phyloP scores from a whole-genome alignment of 2,888 invertebrate genomes.

The Onthophagus sagittarius region DNA sequence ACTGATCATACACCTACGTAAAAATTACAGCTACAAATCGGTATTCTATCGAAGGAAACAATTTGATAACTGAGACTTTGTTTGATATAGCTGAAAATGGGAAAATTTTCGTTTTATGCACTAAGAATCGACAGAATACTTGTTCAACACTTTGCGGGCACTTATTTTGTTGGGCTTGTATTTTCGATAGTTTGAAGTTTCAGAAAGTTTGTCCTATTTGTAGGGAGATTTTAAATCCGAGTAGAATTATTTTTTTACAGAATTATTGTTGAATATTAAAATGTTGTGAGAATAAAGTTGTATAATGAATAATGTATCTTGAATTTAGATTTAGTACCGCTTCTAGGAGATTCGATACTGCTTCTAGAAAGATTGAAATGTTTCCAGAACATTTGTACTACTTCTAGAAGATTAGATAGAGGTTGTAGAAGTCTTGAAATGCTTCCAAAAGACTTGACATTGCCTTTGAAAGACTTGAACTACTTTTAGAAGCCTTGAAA shows the following conservation, averaged over 20 bases:
- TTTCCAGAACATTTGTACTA: too few relatives aligned
- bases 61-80: constrained; percentile 8
- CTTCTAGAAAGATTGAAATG: too few relatives aligned
- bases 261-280: constrained; percentile 49
- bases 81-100: constrained; percentile 8
- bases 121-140: constrained; percentile 58
- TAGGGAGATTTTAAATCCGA: constrained; percentile 59
- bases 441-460: too few relatives aligned
- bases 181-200: constrained; percentile 62
- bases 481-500: too few relatives aligned
- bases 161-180: constrained; percentile 79
- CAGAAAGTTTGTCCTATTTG: constrained; percentile 70
- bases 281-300: background rate
- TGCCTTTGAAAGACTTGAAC: too few relatives aligned
- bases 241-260: constrained; percentile 62
- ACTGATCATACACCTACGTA: too few relatives aligned
- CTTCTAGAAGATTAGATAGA: too few relatives aligned
- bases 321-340: too few relatives aligned
- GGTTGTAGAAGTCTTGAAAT: too few relatives aligned
- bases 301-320: too few relatives aligned
- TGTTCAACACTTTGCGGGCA: constrained; percentile 79
- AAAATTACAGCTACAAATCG: too few relatives aligned
- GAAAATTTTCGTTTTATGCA: constrained; percentile 62
- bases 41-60: constrained; percentile 14
- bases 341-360: too few relatives aligned